Evolutionary conservation across 2,888 invertebrate species (phyloP), one percentile per base, ranked within the genome.

Genomic region (Bedellia somnulentella): DNA sequence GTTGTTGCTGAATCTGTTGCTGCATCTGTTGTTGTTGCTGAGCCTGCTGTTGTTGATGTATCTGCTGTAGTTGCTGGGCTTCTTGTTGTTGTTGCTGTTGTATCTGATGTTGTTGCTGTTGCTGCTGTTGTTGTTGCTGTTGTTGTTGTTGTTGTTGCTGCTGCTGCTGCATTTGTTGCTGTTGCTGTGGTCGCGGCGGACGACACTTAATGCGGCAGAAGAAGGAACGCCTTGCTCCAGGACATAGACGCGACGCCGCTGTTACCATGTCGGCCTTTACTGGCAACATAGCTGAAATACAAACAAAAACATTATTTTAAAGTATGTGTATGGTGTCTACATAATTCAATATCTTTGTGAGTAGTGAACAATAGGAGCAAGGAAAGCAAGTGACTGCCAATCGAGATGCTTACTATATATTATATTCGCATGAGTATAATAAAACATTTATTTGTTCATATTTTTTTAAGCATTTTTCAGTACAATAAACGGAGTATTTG

Each of bases 201-300:
- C n/a, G n/a, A n/a, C 86, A 84, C 59, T 93, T 94, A 87, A 95
- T 94, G 36, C 94, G 84, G 54, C 94, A 96, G 62, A 93, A 93
- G 61, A 96, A 96, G 0, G 93, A 93, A 21, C 96, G 80, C 3
- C 94, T 76, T 1, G 93, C 90, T 4, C 96, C 96, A 0, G 93
- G 89, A 54, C 92, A 89, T 6, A 94, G 70, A 15, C 87, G 80
- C 1, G 89, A 85, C 5, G 84, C 81, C 17, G 85, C 86, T 39
- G 87, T 83, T 4, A 88, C 87, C 34, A 90, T 73, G 49, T 93
- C 93, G 2, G 90, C 83, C 64, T 90, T 92, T 26, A 94, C 87
- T 6, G 94, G 93, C 44, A 93, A 68, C 91, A 94, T 92, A 11
- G 93, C 93, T 93, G 57, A 16, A 24, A 24, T 10, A 3, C 8